Conservation (phyloP, 2,888 invertebrate species). For the Epinotia nisella region DNA sequence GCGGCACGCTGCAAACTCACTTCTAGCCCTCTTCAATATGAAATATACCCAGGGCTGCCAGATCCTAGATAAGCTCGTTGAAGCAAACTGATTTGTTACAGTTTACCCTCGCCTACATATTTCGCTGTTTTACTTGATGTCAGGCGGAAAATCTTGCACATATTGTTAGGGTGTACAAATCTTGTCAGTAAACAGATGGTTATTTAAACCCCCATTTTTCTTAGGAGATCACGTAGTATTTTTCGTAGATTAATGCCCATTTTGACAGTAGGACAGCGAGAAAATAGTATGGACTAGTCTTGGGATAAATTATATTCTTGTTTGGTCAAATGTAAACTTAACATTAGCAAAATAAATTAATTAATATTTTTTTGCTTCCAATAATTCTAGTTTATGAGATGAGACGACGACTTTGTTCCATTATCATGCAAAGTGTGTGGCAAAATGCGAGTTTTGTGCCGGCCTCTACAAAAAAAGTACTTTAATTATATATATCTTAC, state of each 20-base stretch:
- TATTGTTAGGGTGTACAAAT: not conserved
- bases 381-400: too few species aligned
- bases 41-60: not conserved
- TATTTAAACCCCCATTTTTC: not conserved
- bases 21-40: not conserved
- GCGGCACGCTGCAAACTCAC: not conserved
- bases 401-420: too few species aligned
- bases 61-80: not conserved
- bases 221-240: not conserved
- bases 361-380: too few species aligned
- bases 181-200: not conserved
- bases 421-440: too few species aligned
- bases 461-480: too few species aligned
- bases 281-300: too few species aligned
- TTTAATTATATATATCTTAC: too few species aligned
- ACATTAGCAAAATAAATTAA: too few species aligned
- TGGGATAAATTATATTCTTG: too few species aligned
- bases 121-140: not conserved
- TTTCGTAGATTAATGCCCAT: not conserved
- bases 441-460: too few species aligned
- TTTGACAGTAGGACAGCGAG: too few species aligned
- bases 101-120: slow-evolving; percentile 8
- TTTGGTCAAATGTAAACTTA: too few species aligned
- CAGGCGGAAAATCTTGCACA: not conserved
- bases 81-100: not conserved